A percentile compares a stretch with the other conserved stretches of the same genome.
Conservation (phyloP, 2,113 vertebrate species). For the Mus pahari region DNA sequence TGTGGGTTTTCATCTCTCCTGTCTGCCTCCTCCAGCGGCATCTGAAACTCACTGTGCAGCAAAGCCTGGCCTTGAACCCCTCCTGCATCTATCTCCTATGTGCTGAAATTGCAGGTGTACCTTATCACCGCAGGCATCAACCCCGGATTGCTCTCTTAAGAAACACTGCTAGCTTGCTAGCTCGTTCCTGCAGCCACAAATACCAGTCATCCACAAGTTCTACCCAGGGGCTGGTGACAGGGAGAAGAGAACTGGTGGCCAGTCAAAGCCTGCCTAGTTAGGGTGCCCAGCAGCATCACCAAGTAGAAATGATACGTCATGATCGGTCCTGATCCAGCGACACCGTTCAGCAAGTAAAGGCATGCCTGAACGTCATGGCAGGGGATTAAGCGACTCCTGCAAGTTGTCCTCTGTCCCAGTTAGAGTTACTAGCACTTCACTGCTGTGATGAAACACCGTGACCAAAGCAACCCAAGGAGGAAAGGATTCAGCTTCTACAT, state of each 20-base stretch:
- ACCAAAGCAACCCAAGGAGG: too few relatives aligned
- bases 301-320: neutral
- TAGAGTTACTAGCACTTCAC: neutral
- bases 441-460: neutral
- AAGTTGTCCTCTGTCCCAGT: neutral
- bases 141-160: neutral
- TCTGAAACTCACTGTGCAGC: neutral
- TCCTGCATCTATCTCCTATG: too few relatives aligned
- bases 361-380: neutral
- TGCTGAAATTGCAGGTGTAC: neutral
- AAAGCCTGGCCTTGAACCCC: neutral
- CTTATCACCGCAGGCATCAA: too few relatives aligned
- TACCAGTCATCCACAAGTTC: neutral
- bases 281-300: neutral
- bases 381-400: too few relatives aligned
- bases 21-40: neutral
- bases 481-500: neutral
- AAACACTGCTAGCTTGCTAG: neutral
- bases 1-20: neutral
- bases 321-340: too few relatives aligned
- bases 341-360: neutral
- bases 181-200: neutral
- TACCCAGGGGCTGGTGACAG: neutral
- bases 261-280: neutral
- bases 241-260: too few relatives aligned